These are phyloP conservation scores for Drosophila pegasa DNA, from an alignment of 2,888 invertebrate species.

Conservation along the genomic window DNA sequence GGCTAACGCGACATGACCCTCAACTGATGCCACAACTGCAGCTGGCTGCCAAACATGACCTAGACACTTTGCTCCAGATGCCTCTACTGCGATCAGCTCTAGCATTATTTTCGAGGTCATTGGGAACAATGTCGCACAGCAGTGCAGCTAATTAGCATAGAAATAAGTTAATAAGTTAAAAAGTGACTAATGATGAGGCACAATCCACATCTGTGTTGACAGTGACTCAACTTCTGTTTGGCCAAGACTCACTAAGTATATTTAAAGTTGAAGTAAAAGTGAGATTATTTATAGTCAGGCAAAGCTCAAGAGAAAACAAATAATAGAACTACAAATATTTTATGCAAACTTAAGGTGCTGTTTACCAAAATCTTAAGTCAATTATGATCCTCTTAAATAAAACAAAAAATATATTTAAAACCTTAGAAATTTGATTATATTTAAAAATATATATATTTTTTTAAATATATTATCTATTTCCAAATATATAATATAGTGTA, in stretches of 20 bases:
- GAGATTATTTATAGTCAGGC: conserved; percentile 6
- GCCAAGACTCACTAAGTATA: conserved; percentile 15
- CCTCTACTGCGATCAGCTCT: conserved; percentile 28
- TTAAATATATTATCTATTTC: too few relatives aligned
- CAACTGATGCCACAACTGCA: conserved; percentile 43
- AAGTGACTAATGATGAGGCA: conserved; percentile 44
- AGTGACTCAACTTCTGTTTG: conserved; percentile 37
- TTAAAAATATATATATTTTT: too few relatives aligned
- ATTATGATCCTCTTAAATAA: too few relatives aligned
- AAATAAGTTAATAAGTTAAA: conserved; percentile 6
- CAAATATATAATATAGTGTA: too few relatives aligned
- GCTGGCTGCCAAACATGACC: conserved; percentile 59
- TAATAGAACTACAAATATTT: too few relatives aligned
- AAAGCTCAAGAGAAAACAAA: conserved; percentile 1
- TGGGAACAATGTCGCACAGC: not conserved
- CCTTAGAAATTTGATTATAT: too few relatives aligned
- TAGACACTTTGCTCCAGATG: conserved; percentile 59
- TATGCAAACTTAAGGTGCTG: not conserved
- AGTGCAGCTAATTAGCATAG: conserved; percentile 35
- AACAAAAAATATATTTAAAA: too few relatives aligned
- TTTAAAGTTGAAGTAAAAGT: conserved; percentile 7
- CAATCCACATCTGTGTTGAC: conserved; percentile 1
- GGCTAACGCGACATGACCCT: not conserved
- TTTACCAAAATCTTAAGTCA: too few relatives aligned
- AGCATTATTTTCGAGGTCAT: conserved; percentile 41